These are phyloP conservation scores for Drosophila auraria DNA, from an alignment of 1,140 invertebrate genomes.

Conservation along the genomic window DNA sequence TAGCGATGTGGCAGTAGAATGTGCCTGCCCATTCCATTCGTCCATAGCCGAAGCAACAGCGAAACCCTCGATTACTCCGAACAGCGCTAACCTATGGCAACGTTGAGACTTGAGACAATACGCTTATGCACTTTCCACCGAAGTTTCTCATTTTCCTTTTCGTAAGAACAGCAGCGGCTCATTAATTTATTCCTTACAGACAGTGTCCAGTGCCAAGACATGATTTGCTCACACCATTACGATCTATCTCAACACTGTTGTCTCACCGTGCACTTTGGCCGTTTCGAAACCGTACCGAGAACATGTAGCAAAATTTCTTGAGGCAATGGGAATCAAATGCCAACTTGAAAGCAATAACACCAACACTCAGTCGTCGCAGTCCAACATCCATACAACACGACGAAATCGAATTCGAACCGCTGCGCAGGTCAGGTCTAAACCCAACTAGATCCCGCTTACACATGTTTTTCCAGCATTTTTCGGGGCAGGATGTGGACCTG, in stretches of 20 bases:
- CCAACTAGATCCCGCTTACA: constrained; percentile 54
- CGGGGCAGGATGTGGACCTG: constrained; percentile 12
- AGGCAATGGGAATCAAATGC: constrained; percentile 82
- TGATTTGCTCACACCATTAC: not conserved
- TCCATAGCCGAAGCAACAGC: constrained; percentile 1
- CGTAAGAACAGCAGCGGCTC: constrained; percentile 3
- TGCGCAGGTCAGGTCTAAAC: constrained; percentile 61
- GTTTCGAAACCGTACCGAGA: constrained; percentile 25
- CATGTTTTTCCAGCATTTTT: constrained; percentile 63
- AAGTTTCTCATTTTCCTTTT: constrained; percentile 20
- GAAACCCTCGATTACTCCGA: constrained; percentile 4
- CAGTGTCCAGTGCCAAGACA: constrained; percentile 26
- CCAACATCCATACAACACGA: constrained; percentile 50
- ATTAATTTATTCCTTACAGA: constrained; percentile 47
- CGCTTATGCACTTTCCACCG: not conserved
- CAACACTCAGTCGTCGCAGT: constrained; percentile 50
- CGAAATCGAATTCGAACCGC: constrained; percentile 27
- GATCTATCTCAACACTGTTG: constrained; percentile 12
- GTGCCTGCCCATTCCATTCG: constrained; percentile 46
- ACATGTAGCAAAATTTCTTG: constrained; percentile 77
- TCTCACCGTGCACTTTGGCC: constrained; percentile 13
- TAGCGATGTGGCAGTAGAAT: constrained; percentile 69
- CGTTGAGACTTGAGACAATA: constrained; percentile 1
- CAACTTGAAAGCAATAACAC: constrained; percentile 81
- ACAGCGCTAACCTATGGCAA: not conserved